Evolutionary conservation across 2,797 vertebrate genomes (phyloP), one percentile per base, ranked within the genome.

Genomic region (Eurystomus glaucurus): DNA sequence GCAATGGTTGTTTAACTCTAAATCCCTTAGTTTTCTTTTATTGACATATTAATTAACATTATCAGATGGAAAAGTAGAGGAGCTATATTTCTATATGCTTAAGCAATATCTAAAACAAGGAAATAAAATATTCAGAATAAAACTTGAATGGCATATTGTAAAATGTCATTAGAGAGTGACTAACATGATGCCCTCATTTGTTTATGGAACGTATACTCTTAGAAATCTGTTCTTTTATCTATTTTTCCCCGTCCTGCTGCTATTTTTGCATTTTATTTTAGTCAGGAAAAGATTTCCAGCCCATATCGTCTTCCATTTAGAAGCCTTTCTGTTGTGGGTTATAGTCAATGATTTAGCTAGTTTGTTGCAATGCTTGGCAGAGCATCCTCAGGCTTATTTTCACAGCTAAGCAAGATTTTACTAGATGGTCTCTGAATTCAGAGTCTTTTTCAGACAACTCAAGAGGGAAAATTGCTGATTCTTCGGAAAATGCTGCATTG

Each of bases 361-460:
- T 88, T 96, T 95, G 88, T 70, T 92, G 74, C 87, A 96, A 97
- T 97, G 97, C 92, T 98, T 97, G 91, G 95, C 96, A 94, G 94
- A 97, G 69, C 96, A 97, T 97, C 95, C 91, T 96, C 74, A 80
- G 97, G 93, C 93, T 97, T 98, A 97, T 98, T 98, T 98, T 97
- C 97, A 97, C 96, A 98, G 96, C 96, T 98, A 98, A 98, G 97
- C 97, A 98, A 98, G 96, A 98, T 98, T 98, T 97, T 98, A 80
- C 57, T 97, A 93, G 96, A 98, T 97, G 84, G 94, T 93, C 75
- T 97, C 97, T 96, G 96, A 98, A 97, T 97, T 97, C 96, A 95
- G 75, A 97, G 93, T 88, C 29, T 90, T 98, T 97, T 97, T 97
- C 97, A 93, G 90, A 87, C 94, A 95, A 89, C 87, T 96, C 71